Evolutionary conservation across 2,797 vertebrate species (phyloP), one percentile per base, ranked within the genome.

Genomic region (Pantherophis alleghaniensis): DNA sequence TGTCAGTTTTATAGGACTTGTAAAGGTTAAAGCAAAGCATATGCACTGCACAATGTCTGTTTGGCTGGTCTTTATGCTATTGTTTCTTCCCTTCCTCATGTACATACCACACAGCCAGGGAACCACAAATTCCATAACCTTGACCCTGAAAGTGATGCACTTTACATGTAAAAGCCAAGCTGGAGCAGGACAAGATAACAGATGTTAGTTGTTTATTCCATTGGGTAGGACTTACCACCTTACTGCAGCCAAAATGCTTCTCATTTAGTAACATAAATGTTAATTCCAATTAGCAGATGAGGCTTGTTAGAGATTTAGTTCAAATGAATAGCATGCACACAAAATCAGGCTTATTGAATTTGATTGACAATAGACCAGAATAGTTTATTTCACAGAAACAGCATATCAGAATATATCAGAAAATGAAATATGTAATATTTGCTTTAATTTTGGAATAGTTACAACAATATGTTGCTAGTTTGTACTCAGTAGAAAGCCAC

Each of bases 181-280:
- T 98, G 97, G 97, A 98, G 97, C 96, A 97, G 97, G 97, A 97
- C 95, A 96, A 95, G 96, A 96, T 98, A 98, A 97, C 98, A 98
- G 98, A 98, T 98, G 97, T 98, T 98, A 97, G 97, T 96, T 98
- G 97, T 98, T 98, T 98, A 98, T 97, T 97, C 97, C 97, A 97
- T 95, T 96, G 98, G 97, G 97, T 97, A 97, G 96, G 95, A 97
- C 97, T 98, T 98, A 97, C 97, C 96, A 97, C 94, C 95, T 95
- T 96, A 96, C 11, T 96, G 96, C 97, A 98, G 98, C 98, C 98
- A 98, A 98, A 98, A 98, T 37, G 92, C 94, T 97, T 97, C 97
- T 97, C 96, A 97, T 98, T 98, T 98, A 98, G 97, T 96, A 97
- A 97, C 97, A 97, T 96, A 97, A 98, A 98, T 97, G 96, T 96